phyloP scores from a whole-genome alignment of 2,113 vertebrate genomes.

The Stercorarius parasiticus region DNA sequence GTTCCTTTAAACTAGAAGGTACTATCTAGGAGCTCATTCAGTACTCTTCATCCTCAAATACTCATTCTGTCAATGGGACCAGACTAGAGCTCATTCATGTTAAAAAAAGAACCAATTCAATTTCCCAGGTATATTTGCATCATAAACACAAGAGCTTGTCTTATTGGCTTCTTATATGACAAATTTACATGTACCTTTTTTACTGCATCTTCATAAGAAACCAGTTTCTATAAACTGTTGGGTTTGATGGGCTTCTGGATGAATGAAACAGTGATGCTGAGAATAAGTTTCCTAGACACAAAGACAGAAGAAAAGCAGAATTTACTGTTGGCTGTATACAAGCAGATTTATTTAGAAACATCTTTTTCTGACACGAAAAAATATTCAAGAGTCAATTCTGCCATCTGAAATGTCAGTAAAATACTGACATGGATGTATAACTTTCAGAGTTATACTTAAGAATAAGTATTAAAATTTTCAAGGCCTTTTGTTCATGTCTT shows the following conservation, averaged over 20 bases:
- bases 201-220: not conserved
- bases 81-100: not conserved
- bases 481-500: not conserved
- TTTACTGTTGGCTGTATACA: not conserved
- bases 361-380: not conserved
- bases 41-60: not conserved
- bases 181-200: not conserved
- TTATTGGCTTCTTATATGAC: not conserved
- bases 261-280: not conserved
- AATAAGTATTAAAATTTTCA: not conserved
- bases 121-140: not conserved
- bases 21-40: not conserved
- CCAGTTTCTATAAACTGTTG: rapidly evolving
- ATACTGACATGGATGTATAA: not conserved
- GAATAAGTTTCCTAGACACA: not conserved
- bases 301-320: not conserved
- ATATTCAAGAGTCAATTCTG: not conserved
- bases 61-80: not conserved
- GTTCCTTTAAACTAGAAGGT: not conserved
- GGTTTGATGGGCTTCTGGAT: not conserved
- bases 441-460: not conserved
- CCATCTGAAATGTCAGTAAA: not conserved
- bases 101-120: not conserved
- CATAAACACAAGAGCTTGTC: not conserved
- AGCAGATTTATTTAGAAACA: not conserved